A percentile compares a stretch with the other conserved stretches of the same genome.
These are phyloP conservation scores for Gallinago stenura DNA, from an alignment of 2,797 vertebrate genomes.

Conservation along the genomic window DNA sequence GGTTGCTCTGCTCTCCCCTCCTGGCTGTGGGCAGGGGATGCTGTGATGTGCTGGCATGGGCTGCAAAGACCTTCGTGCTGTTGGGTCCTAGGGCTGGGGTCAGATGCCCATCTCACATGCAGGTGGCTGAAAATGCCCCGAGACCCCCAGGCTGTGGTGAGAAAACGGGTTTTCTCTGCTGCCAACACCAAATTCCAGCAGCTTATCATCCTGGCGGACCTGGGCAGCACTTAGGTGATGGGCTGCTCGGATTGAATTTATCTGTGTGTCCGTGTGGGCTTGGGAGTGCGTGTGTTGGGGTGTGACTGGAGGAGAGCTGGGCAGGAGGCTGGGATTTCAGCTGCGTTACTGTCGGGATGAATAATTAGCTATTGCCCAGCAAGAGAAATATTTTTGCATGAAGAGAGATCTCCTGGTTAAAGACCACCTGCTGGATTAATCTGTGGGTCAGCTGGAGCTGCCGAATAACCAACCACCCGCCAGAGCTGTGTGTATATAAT, in stretches of 20 bases:
- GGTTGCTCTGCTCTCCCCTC: background rate
- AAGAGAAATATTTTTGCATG: conserved; percentile 48
- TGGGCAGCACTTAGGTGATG: background rate
- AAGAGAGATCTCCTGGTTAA: conserved; percentile 46
- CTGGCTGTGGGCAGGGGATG: rapidly evolving
- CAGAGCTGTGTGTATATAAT: background rate
- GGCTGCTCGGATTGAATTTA: conserved; percentile 1
- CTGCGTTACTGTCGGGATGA: conserved; percentile 26
- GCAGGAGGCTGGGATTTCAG: background rate
- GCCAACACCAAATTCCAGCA: background rate
- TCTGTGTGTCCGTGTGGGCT: background rate
- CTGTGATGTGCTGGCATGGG: rapidly evolving
- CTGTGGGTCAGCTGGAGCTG: conserved; percentile 32
- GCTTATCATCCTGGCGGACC: rapidly evolving
- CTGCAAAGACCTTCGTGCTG: background rate
- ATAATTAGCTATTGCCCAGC: conserved; percentile 28
- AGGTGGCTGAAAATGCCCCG: background rate
- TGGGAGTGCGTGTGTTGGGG: background rate
- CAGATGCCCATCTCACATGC: rapidly evolving
- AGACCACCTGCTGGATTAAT: conserved; percentile 33
- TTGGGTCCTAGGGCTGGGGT: background rate
- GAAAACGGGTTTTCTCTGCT: conserved; percentile 22
- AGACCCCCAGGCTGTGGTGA: background rate
- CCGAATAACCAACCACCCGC: rapidly evolving
- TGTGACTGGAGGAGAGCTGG: background rate